Evolutionary conservation across 2,113 vertebrate species (phyloP).

Genomic region (Nymphicus hollandicus): DNA sequence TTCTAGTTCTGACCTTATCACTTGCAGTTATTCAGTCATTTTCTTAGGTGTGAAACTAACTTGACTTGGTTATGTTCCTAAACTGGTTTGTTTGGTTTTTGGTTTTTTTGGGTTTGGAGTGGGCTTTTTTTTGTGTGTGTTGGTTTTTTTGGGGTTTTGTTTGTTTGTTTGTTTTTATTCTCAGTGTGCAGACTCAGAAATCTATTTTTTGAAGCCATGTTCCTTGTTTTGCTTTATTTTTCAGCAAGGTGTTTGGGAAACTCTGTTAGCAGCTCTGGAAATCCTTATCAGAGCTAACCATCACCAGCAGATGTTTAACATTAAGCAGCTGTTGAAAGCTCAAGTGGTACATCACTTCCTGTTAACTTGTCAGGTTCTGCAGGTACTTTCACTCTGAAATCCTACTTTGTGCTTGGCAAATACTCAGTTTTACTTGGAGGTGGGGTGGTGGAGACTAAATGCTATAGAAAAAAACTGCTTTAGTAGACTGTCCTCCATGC

Average conservation of each 20-base stretch:
- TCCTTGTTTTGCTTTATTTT: not conserved
- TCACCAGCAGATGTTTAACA: constrained; percentile 91
- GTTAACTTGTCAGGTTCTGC: constrained; percentile 92
- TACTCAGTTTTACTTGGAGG: not conserved
- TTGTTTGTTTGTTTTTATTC: not conserved
- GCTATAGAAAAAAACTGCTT: not conserved
- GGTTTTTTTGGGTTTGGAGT: not conserved
- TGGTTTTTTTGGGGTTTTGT: too few relatives aligned
- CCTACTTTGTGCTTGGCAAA: not conserved
- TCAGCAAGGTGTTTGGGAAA: constrained; percentile 92
- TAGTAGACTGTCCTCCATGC: not conserved
- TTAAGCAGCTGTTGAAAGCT: constrained; percentile 90
- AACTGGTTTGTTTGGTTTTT: not conserved
- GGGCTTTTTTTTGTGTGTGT: not conserved
- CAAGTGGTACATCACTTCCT: constrained; percentile 91
- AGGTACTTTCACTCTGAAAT: constrained; percentile 74
- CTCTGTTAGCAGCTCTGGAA: constrained; percentile 86
- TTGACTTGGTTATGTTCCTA: not conserved
- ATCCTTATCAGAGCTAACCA: constrained; percentile 91
- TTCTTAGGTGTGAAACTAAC: not conserved
- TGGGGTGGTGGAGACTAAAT: not conserved
- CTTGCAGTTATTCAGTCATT: not conserved
- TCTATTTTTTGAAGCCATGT: not conserved
- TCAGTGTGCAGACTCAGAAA: not conserved
- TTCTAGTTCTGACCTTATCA: not conserved